A percentile compares a stretch with the other conserved stretches of the same genome.
Conservation (phyloP, 2,888 invertebrate genomes). For the Diaperis boleti region DNA sequence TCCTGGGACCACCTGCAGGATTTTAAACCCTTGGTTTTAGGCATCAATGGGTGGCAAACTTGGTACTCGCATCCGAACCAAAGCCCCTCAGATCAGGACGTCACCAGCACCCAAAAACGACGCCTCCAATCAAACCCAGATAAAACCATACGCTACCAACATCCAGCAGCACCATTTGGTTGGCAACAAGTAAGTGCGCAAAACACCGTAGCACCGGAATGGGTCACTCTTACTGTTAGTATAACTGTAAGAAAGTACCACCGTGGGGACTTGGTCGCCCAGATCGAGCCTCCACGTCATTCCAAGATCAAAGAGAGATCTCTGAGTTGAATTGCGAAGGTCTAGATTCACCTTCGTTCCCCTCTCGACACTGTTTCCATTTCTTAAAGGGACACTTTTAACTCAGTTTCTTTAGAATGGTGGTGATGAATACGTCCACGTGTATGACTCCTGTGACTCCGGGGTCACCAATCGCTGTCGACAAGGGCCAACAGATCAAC, state of each 20-base stretch:
- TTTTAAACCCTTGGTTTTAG: constrained; percentile 42
- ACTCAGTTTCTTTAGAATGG: constrained; percentile 68
- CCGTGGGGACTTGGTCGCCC: neutral
- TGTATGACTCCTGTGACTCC: constrained; percentile 71
- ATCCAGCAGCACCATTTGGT: constrained; percentile 67
- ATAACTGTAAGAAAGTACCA: constrained; percentile 10
- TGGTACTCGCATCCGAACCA: constrained; percentile 77
- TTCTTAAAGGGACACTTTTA: neutral
- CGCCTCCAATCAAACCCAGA: constrained; percentile 79
- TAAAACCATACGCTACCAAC: constrained; percentile 69
- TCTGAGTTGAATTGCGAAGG: constrained; percentile 36
- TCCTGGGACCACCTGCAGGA: neutral
- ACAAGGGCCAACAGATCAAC: constrained; percentile 68
- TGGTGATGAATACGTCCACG: constrained; percentile 72
- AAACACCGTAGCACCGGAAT: constrained; percentile 9
- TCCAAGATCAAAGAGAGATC: constrained; percentile 37
- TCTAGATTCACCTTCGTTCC: constrained; percentile 50
- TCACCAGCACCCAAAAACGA: constrained; percentile 83
- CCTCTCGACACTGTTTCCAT: constrained; percentile 48
- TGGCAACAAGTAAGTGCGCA: constrained; percentile 68
- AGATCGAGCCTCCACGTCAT: neutral
- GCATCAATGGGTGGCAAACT: constrained; percentile 67
- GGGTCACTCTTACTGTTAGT: constrained; percentile 8
- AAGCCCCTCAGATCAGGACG: constrained; percentile 73
- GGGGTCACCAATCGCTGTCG: constrained; percentile 70